Percentiles rank a stretch among this genome's conserved stretches.
phyloP scores from a whole-genome alignment of 2,888 invertebrate species.

The Pollenia angustigena region DNA sequence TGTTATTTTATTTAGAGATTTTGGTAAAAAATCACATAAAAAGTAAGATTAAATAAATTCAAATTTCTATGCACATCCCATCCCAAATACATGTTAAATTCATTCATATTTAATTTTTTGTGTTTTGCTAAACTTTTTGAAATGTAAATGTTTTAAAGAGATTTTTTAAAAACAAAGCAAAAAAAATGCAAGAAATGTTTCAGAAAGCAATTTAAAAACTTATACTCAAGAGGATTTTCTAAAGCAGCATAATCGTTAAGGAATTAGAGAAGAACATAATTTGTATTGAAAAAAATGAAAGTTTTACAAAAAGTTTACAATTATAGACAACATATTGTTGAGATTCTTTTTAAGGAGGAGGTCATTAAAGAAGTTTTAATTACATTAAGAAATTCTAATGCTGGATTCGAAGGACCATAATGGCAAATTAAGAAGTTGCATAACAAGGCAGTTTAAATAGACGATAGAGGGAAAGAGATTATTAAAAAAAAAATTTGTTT shows the following conservation, averaged over 20 bases:
- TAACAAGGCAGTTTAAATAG: no score
- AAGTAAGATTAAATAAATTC: conserved; percentile 45
- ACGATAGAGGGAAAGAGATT: no score
- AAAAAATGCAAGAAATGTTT: not conserved
- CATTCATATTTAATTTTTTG: conserved; percentile 1
- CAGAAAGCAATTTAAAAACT: conserved; percentile 13
- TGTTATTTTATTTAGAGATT: not conserved
- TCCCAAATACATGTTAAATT: not conserved
- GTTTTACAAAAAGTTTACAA: not conserved
- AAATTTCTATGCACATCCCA: not conserved
- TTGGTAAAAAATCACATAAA: conserved; percentile 47
- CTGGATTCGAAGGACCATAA: conserved; percentile 17
- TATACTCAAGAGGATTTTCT: conserved; percentile 12
- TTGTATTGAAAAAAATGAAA: not conserved
- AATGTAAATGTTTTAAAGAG: conserved; percentile 44
- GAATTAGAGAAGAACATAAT: not conserved
- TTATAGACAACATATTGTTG: conserved; percentile 12
- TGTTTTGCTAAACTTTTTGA: conserved; percentile 44
- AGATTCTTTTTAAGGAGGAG: not conserved
- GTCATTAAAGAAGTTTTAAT: conserved; percentile 14
- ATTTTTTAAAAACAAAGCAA: not conserved
- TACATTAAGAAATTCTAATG: not conserved
- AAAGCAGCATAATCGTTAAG: conserved; percentile 1
- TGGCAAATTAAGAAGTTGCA: not conserved
- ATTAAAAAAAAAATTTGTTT: no score